Base-by-base conservation (phyloP, 2,888 invertebrate genomes). In the Gastracanthus pulcherrimus region DNA sequence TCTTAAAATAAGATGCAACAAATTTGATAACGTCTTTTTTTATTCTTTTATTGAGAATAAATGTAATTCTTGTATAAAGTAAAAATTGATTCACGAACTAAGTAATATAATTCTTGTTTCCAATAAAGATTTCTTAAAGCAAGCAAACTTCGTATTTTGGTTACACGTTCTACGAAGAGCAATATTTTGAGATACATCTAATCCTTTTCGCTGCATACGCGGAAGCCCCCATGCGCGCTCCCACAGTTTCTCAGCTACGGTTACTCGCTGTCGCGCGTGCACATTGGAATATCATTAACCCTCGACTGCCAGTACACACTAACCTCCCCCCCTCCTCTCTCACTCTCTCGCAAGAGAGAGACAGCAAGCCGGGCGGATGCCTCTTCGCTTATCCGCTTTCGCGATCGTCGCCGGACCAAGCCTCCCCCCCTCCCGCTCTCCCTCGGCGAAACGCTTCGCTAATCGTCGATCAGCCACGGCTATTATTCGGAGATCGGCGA, bases 401-500 rank as follows among this genome's bases (percentile, higher is more conserved):
- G 70, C 51, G 80, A 80, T 76, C 64, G 69, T 75, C 60, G 55
- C 38, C n/a, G 31, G 16, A n/a, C n/a, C 70, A 29, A 16, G 45
- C 48, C 9, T 5, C 34, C 26, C 34, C 16, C 19, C 34, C 36
- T 0, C 9, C 7, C 51, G 6, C 51, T 6, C 34, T 13, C 38
- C 38, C 13, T 26, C 38, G 19, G 34, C 82, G 78, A 70, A 80
- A 78, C 79, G 62, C 67, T 76, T 79, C 75, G 83, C 83, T 85
- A 84, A 86, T 86, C 84, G 85, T 84, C 82, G 71, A 84, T 84
- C 83, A 78, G 51, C 76, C 45, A 38, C 45, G 76, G 77, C 80
- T 81, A 85, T 86, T 85, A 85, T 82, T 81, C 55, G 76, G 69
- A 64, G 78, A 75, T 69, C 66, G 19, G 64, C 29, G 41, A 5